These are phyloP conservation scores for Callocephalon fimbriatum DNA, from an alignment of 2,113 vertebrate species.

Conservation along the genomic window DNA sequence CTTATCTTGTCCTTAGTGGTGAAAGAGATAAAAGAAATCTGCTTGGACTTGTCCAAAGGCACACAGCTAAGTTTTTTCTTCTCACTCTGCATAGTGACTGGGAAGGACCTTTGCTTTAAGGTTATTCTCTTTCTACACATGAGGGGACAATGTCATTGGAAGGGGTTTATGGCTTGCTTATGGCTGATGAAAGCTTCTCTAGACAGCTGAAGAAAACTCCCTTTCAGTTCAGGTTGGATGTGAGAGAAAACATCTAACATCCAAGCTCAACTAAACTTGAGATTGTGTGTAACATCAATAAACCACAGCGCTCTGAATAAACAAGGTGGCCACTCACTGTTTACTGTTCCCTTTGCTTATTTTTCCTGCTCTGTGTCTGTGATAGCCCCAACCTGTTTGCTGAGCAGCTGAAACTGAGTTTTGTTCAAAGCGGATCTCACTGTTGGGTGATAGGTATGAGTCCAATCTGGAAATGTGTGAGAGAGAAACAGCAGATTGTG, in stretches of 20 bases:
- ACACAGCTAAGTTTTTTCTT: background rate
- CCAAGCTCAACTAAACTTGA: conserved; percentile 28
- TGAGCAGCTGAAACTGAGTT: background rate
- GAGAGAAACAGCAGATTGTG: background rate
- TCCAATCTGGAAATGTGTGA: background rate
- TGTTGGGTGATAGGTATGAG: background rate
- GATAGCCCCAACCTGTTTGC: conserved; percentile 6
- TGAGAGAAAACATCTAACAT: background rate
- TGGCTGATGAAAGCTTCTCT: background rate
- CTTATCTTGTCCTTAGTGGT: background rate
- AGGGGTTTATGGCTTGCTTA: background rate
- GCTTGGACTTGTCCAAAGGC: background rate
- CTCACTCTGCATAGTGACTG: background rate
- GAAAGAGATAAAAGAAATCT: background rate
- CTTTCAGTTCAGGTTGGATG: background rate
- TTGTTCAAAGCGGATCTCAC: background rate
- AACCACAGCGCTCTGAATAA: conserved; percentile 48
- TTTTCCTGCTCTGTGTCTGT: conserved; percentile 21
- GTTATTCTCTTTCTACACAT: background rate
- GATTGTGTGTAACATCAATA: conserved; percentile 37
- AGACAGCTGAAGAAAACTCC: background rate
- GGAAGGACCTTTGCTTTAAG: background rate
- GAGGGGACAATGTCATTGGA: background rate
- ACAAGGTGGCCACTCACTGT: conserved; percentile 27
- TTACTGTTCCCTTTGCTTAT: conserved; percentile 38